Evolutionary conservation across 2,888 invertebrate genomes (phyloP), one percentile per base, ranked within the genome.

Genomic region (Neelides folsomi): DNA sequence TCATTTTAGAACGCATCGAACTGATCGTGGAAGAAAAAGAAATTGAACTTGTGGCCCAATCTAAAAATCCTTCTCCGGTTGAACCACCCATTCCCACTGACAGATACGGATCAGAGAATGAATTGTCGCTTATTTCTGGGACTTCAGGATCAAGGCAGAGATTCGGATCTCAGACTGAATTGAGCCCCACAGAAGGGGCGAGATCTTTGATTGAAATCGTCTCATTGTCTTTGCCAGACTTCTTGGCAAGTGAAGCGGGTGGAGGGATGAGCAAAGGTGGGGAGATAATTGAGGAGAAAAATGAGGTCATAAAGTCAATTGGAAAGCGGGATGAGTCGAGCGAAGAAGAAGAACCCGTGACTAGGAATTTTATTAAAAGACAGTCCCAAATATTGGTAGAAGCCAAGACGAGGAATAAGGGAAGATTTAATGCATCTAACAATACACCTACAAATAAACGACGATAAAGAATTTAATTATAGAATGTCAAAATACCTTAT

Each of bases 301-400:
- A 34, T 47, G 27, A 18, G 6, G 44, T 12, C 18, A 19, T 12
- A 7, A 50, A 51, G 18, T 34, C 4, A 5, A 48, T 15, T 18
- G 41, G 46, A 19, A 49, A 47, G 37, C 41, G 51, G 19, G 54
- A 56, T 41, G 64, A 64, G 10, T 60, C 62, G 10, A 64, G 64
- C 47, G 64, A 64, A 36, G 63, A 63, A 34, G 64, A 64, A 49
- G 64, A 64, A 51, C 59, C 64, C 9, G 58, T 60, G 2, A 58
- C 57, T 13, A 35, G 64, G 41, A 59, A 52, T 40, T 51, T 57
- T 39, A 58, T 64, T 16, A 64, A 64, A 35, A 42, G 60, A 19
- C 62, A 64, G 39, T 64, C 64, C 1, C 62, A 62, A 45, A 55
- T 62, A 46, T 20, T 62, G 2, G 55, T 60, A 15, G 64, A 64